Evolutionary conservation across 2,888 invertebrate genomes (phyloP), one percentile per base, ranked within the genome.

Genomic region (Rhopalosiphum nymphaeae): DNA sequence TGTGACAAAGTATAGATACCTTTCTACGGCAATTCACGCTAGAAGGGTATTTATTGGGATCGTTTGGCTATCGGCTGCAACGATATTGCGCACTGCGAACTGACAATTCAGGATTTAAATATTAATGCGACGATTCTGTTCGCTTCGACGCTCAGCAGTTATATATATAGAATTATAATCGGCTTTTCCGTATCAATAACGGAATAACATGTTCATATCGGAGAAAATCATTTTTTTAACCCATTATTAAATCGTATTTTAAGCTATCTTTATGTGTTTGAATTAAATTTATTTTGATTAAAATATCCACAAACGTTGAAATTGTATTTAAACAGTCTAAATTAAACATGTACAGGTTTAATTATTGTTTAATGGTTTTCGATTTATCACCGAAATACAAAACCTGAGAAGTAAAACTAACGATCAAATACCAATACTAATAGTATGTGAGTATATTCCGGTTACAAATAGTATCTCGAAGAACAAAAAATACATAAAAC

Each of bases 71-170:
- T 36, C 78, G 36, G 78, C 78, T 36, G 36, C 36, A 5, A 78
- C 21, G 78, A 21, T 78, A 78, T 42, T 78, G 36, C 78, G 21
- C 78, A 78, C 78, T 36, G 21, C 36, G 36, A 78, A 78, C 36
- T 78, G 78, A 78, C 78, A 78, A 78, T 78, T 78, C 78, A 42
- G 78, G 78, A 78, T 78, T 78, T 78, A 78, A 78, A 78, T 78
- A 78, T 78, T 78, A 78, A 78, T 78, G 21, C 36, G 36, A 78
- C 36, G 78, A 78, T 78, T 78, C 78, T 78, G 21, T 78, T 21
- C 36, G 78, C 78, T 78, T 9, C 36, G 21, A 42, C 36, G 36
- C 36, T 78, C 21, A 9, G 36, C 26, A 78, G 78, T 78, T 67
- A 67, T 36, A 36, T 26, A 57, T 26, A 57, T 57, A 57, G 78